These are phyloP conservation scores for Drosophila varians DNA, from an alignment of 1,140 invertebrate species.

Conservation along the genomic window DNA sequence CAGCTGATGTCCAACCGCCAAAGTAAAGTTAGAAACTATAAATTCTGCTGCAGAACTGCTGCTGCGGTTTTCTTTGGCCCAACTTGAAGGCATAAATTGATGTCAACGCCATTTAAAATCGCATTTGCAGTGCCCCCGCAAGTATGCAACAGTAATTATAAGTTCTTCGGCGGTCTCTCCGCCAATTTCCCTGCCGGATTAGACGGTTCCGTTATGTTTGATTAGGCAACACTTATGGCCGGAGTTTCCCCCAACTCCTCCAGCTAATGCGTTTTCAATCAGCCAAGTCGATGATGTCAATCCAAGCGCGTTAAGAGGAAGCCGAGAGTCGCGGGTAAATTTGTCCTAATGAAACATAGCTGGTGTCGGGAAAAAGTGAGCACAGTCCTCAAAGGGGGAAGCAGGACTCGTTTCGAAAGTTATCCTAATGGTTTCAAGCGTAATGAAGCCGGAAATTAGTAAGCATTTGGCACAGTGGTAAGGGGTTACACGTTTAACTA, in stretches of 20 bases:
- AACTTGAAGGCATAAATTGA: slow-evolving; percentile 67
- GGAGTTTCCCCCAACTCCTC: neutral
- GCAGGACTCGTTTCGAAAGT: slow-evolving; percentile 61
- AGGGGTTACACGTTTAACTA: slow-evolving; percentile 58
- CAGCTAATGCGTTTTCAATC: slow-evolving; percentile 47
- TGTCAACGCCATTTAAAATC: slow-evolving; percentile 69
- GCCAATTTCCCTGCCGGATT: slow-evolving; percentile 2
- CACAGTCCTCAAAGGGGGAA: slow-evolving; percentile 15
- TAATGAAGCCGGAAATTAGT: slow-evolving; percentile 79
- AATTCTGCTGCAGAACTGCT: slow-evolving; percentile 38
- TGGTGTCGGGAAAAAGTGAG: too few relatives aligned
- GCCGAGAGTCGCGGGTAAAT: slow-evolving; percentile 27
- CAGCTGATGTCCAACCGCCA: slow-evolving; percentile 66
- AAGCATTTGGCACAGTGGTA: slow-evolving; percentile 83
- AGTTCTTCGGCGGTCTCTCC: slow-evolving; percentile 11
- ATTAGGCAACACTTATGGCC: slow-evolving; percentile 53
- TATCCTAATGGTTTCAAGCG: slow-evolving; percentile 72
- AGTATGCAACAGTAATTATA: slow-evolving; percentile 59
- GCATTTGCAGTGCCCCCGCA: slow-evolving; percentile 47
- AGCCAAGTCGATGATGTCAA: slow-evolving; percentile 38
- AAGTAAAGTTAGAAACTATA: slow-evolving; percentile 48
- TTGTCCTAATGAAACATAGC: too few relatives aligned
- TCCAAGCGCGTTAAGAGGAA: slow-evolving; percentile 5
- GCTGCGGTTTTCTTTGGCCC: slow-evolving; percentile 21
- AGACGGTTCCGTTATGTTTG: slow-evolving; percentile 36